A percentile compares a stretch with the other conserved stretches of the same genome.
Conservation (phyloP, 2,113 vertebrate genomes). For the Catharus minimus region DNA sequence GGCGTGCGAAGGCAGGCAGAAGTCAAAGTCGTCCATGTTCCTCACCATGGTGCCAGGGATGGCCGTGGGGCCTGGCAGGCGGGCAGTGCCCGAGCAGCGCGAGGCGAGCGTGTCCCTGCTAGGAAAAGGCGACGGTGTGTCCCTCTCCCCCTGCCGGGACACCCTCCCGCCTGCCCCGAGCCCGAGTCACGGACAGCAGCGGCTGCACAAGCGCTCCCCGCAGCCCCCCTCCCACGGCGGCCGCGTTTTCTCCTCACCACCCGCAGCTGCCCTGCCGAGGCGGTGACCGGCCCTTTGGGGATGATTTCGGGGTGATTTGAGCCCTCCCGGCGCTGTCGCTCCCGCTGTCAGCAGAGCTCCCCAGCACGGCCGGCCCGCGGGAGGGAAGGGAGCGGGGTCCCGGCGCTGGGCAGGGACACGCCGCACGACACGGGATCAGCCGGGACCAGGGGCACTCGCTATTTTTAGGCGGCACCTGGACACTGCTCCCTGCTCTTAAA, state of each 20-base stretch:
- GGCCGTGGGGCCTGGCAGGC: neutral
- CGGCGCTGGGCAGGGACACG: neutral
- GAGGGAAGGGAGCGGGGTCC: neutral
- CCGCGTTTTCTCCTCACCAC: neutral
- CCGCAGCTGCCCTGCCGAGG: neutral
- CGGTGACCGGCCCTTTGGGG: neutral
- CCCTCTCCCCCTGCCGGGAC: neutral
- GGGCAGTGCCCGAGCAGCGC: rapidly evolving
- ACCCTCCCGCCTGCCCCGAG: rapidly evolving
- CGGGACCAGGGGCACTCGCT: neutral
- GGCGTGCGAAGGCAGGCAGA: slow-evolving; percentile 89
- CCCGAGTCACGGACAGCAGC: neutral
- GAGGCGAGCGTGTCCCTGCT: neutral
- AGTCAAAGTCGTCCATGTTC: slow-evolving; percentile 92
- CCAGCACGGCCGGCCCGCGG: neutral
- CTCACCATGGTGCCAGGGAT: slow-evolving; percentile 82
- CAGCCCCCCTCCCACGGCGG: neutral
- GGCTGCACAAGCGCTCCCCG: neutral
- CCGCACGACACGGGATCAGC: neutral
- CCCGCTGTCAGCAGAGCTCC: neutral
- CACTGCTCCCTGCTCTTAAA: slow-evolving; percentile 12
- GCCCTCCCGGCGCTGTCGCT: neutral
- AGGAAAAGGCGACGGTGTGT: neutral
- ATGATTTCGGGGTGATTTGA: neutral
- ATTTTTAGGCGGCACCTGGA: slow-evolving; percentile 69